Percentiles rank a stretch among this genome's conserved stretches.
These are phyloP conservation scores for Mimas tiliae DNA, from an alignment of 2,888 invertebrate species.

Conservation along the genomic window DNA sequence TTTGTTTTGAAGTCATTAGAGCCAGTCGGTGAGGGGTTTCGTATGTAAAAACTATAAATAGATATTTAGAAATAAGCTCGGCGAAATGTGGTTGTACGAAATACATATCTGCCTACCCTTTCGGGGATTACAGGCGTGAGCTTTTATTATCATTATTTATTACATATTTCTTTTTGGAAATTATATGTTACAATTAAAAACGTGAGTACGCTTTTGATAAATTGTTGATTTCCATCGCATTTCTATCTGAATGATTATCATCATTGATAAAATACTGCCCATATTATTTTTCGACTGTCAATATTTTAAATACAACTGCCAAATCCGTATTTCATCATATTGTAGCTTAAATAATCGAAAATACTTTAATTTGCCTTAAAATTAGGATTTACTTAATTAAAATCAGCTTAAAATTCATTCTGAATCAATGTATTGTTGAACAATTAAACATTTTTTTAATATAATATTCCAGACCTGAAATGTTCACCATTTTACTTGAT, in stretches of 20 bases:
- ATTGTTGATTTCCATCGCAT: too few species aligned
- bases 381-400: background rate
- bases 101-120: too few species aligned
- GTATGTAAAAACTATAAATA: background rate
- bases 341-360: background rate
- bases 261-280: too few species aligned
- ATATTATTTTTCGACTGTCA: too few species aligned
- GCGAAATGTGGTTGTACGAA: too few species aligned
- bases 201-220: background rate
- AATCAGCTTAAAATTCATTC: slow-evolving; percentile 6
- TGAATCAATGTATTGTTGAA: background rate
- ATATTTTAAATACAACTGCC: background rate
- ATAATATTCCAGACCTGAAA: background rate
- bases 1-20: background rate
- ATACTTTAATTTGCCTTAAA: background rate
- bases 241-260: too few species aligned
- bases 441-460: background rate
- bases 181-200: background rate
- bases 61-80: too few species aligned
- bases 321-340: background rate
- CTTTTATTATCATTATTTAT: too few species aligned
- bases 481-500: too few species aligned
- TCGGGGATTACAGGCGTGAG: too few species aligned
- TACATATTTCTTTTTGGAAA: too few species aligned
- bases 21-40: background rate